Conservation (phyloP, 1,140 invertebrate genomes). For the Pteromalus puparum region DNA sequence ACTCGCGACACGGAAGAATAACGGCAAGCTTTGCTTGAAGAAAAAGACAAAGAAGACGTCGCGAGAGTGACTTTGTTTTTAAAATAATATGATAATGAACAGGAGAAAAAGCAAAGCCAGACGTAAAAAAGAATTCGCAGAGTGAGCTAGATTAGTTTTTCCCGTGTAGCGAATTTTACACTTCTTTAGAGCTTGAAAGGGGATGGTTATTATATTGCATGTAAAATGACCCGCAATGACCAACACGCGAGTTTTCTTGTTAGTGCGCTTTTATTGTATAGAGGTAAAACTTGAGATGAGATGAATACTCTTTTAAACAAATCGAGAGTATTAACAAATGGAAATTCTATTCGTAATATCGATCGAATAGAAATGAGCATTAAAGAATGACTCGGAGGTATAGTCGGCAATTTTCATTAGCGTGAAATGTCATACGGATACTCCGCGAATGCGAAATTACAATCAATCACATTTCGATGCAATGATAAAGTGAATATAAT, state of each 20-base stretch:
- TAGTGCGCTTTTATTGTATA: no score
- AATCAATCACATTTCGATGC: constrained; percentile 16
- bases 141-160: background rate
- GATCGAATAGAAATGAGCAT: no score
- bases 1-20: constrained; percentile 12
- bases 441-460: background rate
- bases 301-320: no score
- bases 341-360: no score
- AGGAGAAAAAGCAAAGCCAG: background rate
- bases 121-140: background rate
- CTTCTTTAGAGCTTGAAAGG: no score
- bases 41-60: background rate
- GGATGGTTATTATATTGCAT: no score
- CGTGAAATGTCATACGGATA: background rate
- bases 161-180: no score
- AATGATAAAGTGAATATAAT: background rate
- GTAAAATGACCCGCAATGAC: no score
- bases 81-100: constrained; percentile 12
- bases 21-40: background rate
- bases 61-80: background rate
- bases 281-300: no score
- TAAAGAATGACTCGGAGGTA: background rate
- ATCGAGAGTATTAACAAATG: no score
- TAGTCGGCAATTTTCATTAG: constrained; percentile 13
- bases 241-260: no score